A percentile compares a stretch with the other conserved stretches of the same genome.
Conservation (phyloP, 30 jellyfish, hydroid and myxozoan genomes). For the Mastigias papua region DNA sequence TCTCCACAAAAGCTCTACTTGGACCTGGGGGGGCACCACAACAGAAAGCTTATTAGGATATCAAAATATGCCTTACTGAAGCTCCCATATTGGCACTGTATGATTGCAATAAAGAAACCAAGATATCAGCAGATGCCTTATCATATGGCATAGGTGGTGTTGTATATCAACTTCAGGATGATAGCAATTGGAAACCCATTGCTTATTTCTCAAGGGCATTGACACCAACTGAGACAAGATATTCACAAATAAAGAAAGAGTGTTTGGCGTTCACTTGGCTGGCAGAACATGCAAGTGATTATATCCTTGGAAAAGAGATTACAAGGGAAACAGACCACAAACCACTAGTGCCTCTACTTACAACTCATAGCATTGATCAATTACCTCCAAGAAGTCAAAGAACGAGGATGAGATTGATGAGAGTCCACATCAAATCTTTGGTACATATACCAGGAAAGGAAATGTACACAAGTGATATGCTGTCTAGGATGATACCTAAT, state of each 20-base stretch:
- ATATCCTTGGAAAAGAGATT: constrained; percentile 52
- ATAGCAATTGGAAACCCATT: constrained; percentile 41
- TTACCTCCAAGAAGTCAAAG: constrained; percentile 48
- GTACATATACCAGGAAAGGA: constrained; percentile 54
- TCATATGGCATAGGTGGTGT: constrained; percentile 70
- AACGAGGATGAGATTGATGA: constrained; percentile 39
- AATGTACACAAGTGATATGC: constrained; percentile 44
- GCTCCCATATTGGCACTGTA: constrained; percentile 30
- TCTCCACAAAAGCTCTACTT: constrained; percentile 25
- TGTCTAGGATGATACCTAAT: constrained; percentile 41
- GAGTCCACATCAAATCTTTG: constrained; percentile 27
- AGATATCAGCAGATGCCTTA: constrained; percentile 55
- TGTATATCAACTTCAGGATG: constrained; percentile 51
- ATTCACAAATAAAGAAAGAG: constrained; percentile 74
- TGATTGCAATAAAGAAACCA: constrained; percentile 28
- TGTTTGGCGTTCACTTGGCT: constrained; percentile 72
- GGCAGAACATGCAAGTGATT: constrained; percentile 64
- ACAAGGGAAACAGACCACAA: constrained; percentile 58
- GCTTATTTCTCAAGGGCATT: constrained; percentile 59
- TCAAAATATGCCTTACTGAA: constrained; percentile 14
- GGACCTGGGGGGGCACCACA: constrained; percentile 60
- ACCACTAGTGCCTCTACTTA: constrained; percentile 49
- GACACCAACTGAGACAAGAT: constrained; percentile 50
- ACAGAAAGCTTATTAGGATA: constrained; percentile 49
- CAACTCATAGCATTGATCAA: constrained; percentile 55